Evolutionary conservation across 2,797 vertebrate species (phyloP), one percentile per base, ranked within the genome.

Genomic region (Rachycentron canadum): DNA sequence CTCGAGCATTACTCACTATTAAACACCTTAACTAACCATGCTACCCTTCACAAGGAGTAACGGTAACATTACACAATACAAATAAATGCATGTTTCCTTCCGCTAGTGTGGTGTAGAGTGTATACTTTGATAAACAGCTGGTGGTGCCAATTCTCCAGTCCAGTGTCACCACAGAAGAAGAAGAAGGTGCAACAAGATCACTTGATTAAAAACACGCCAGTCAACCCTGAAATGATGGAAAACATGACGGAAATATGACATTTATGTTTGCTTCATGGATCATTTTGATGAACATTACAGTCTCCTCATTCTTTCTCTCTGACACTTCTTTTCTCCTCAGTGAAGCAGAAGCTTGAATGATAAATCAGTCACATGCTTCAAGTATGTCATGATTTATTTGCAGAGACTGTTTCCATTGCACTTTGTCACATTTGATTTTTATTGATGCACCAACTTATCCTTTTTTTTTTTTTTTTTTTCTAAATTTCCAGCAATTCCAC

Each of bases 1-100:
- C 34, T 36, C 34, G 7, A 36, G 34, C 9, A 36, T 36, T 36
- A 9, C 8, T 36, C 7, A 36, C 8, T 36, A 7, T 8, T 65
- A 34, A 40, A 69, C 59, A 45, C 52, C 53, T n/a, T n/a, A n/a
- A n/a, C n/a, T n/a, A n/a, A n/a, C 32, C 32, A 53, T 59, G 47
- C 26, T 8, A 13, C 32, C 28, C 50, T 71, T 25, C 32, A 47
- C 47, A 66, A 19, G 45, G 56, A 50, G 64, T 5, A 21, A 21
- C 30, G 23, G 9, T 43, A 25, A 21, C 30, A n/a, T 25, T 17
- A 30, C 40, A 30, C n/a, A 36, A 8, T 53, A 6, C 25, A 17
- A 53, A 7, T 53, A 1, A 28, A 12, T 6, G 11, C 23, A 25
- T 2, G 23, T 50, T 50, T 23, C 23, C 49, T n/a, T n/a, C 45